Conservation (phyloP, 2,888 invertebrate genomes). For the Leptopilina drosophilae region DNA sequence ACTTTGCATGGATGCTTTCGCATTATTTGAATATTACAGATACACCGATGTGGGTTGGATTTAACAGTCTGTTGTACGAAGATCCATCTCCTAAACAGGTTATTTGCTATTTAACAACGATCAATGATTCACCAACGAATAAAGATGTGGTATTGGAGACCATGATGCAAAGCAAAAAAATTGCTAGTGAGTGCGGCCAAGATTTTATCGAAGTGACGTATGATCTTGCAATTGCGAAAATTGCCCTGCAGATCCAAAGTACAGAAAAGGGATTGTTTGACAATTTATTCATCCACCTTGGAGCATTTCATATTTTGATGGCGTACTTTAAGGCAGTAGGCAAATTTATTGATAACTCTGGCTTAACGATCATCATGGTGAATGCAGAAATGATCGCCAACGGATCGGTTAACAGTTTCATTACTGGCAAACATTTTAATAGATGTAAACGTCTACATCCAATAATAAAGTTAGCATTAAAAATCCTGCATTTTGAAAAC, state of each 20-base stretch:
- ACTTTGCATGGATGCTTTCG: slow-evolving; percentile 58
- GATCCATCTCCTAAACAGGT: slow-evolving; percentile 59
- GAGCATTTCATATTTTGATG: slow-evolving; percentile 61
- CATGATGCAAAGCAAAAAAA: slow-evolving; percentile 51
- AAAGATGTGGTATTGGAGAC: slow-evolving; percentile 56
- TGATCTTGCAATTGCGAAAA: slow-evolving; percentile 51
- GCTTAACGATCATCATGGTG: slow-evolving; percentile 54
- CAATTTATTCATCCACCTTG: slow-evolving; percentile 61
- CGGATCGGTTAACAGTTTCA: slow-evolving; percentile 56
- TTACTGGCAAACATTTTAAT: slow-evolving; percentile 58
- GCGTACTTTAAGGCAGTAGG: slow-evolving; percentile 65
- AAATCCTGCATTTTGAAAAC: slow-evolving; percentile 59
- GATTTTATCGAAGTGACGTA: not conserved
- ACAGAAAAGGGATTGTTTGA: slow-evolving; percentile 55
- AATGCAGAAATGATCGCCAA: slow-evolving; percentile 56
- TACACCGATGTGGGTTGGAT: slow-evolving; percentile 69
- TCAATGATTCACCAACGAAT: slow-evolving; percentile 66
- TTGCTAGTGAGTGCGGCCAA: slow-evolving; percentile 49
- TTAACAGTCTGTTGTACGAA: slow-evolving; percentile 57
- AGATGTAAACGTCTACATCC: slow-evolving; percentile 50
- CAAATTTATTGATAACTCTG: slow-evolving; percentile 63
- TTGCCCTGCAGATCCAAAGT: slow-evolving; percentile 60
- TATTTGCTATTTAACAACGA: slow-evolving; percentile 64
- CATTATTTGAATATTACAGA: slow-evolving; percentile 58
- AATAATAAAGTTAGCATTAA: slow-evolving; percentile 41